Evolutionary conservation across 2,797 vertebrate genomes (phyloP).

Genomic region (Alca torda): DNA sequence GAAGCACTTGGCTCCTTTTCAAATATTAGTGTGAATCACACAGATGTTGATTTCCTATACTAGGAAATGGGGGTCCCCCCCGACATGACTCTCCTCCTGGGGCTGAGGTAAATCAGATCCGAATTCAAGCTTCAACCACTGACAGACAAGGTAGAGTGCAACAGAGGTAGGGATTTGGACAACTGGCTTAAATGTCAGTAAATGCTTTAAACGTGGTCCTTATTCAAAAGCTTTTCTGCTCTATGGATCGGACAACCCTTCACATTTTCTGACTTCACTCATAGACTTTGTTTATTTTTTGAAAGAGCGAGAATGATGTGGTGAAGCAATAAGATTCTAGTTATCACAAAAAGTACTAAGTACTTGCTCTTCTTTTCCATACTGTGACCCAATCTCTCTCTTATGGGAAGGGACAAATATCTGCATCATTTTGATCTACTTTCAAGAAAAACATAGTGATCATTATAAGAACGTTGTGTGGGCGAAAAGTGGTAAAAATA

Average conservation of each 20-base stretch:
- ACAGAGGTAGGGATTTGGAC: not conserved
- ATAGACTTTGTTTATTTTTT: not conserved
- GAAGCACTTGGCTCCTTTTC: not conserved
- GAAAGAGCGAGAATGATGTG: not conserved
- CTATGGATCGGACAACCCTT: not conserved
- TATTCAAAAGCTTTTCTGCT: not conserved
- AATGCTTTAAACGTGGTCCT: not conserved
- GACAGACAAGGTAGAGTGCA: not conserved
- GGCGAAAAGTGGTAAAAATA: not conserved
- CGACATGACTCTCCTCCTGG: not conserved
- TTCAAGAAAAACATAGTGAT: not conserved
- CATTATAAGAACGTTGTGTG: not conserved
- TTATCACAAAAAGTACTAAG: not conserved
- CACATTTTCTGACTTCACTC: not conserved
- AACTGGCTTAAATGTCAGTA: not conserved
- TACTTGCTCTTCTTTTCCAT: not conserved
- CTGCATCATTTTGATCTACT: not conserved
- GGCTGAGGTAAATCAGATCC: not conserved
- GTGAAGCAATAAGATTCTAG: not conserved
- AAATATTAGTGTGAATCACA: not conserved
- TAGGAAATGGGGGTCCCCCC: not conserved
- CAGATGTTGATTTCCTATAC: not conserved
- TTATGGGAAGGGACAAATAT: not conserved
- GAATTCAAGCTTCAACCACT: not conserved
- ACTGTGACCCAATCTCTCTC: not conserved